phyloP scores from a whole-genome alignment of 2,888 invertebrate genomes.

The Aleiodes alternator region DNA sequence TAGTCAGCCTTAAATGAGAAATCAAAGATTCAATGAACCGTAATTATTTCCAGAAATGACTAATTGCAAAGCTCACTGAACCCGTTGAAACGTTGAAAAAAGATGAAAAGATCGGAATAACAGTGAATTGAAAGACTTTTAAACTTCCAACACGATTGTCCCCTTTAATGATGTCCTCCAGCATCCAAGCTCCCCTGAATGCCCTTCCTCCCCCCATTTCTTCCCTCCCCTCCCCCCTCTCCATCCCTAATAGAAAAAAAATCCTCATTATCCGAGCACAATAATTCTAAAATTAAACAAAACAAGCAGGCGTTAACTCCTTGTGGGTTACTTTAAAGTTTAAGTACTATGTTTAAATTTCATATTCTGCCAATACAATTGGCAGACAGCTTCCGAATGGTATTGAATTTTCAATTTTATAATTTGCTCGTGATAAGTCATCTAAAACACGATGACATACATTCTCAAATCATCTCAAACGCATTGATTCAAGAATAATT shows the following conservation, averaged over 20 bases:
- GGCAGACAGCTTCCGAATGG: too few relatives aligned
- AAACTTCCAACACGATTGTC: conserved; percentile 50
- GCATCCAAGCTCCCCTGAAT: conserved; percentile 56
- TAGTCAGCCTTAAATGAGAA: conserved; percentile 8
- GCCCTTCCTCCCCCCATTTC: conserved; percentile 31
- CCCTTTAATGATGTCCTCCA: conserved; percentile 71
- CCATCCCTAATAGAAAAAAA: conserved; percentile 59
- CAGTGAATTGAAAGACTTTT: conserved; percentile 44
- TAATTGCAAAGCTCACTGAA: not conserved
- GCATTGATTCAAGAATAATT: too few relatives aligned
- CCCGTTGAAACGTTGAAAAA: not conserved
- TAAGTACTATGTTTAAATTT: too few relatives aligned
- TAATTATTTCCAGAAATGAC: conserved; percentile 13
- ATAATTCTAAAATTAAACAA: too few relatives aligned
- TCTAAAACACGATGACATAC: too few relatives aligned
- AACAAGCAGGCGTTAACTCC: too few relatives aligned
- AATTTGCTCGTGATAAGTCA: too few relatives aligned
- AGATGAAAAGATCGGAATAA: conserved; percentile 27
- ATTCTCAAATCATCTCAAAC: too few relatives aligned
- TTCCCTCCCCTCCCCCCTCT: conserved; percentile 33
- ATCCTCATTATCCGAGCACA: conserved; percentile 22
- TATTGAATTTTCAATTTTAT: too few relatives aligned
- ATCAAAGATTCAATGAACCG: too few relatives aligned
- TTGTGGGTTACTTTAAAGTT: too few relatives aligned
- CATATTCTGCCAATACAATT: too few relatives aligned